phyloP scores from a whole-genome alignment of 2,797 vertebrate genomes.

The Natrix natrix region DNA sequence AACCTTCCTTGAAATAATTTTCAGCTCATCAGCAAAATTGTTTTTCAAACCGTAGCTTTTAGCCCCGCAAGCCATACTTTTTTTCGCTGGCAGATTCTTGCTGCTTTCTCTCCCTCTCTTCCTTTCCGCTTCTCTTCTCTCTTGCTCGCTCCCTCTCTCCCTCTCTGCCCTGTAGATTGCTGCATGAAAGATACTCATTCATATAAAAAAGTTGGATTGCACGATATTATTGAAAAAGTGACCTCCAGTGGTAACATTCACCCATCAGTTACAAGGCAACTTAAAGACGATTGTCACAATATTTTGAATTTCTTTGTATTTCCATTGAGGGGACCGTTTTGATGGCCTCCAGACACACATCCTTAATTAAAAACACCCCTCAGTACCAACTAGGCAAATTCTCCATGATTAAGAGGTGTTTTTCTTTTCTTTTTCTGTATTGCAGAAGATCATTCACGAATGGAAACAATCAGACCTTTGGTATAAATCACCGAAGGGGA shows the following conservation, averaged over 20 bases:
- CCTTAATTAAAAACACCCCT: not conserved
- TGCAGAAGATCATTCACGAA: not conserved
- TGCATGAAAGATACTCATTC: constrained; percentile 69
- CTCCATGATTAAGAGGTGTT: not conserved
- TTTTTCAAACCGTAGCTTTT: not conserved
- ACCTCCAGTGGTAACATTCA: constrained; percentile 73
- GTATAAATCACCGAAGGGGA: not conserved
- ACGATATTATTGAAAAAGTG: constrained; percentile 74
- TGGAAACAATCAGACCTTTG: not conserved
- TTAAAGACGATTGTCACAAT: constrained; percentile 59
- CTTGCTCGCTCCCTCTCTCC: not conserved
- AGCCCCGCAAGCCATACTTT: not conserved
- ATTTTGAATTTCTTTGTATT: constrained; percentile 31
- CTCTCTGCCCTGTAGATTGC: constrained; percentile 32
- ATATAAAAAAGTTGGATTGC: constrained; percentile 71
- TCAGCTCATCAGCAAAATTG: accelerated
- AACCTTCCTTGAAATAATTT: not conserved
- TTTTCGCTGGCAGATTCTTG: not conserved
- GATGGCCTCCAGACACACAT: not conserved
- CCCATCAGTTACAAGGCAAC: constrained; percentile 68
- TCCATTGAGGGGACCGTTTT: not conserved
- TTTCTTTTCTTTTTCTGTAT: not conserved
- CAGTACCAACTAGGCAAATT: not conserved
- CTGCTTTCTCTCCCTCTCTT: too few relatives aligned
- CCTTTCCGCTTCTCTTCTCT: not conserved